A percentile compares a stretch with the other conserved stretches of the same genome.
Evolutionary conservation across 2,888 invertebrate genomes (phyloP).

Genomic region (Perizoma flavofasciatum): DNA sequence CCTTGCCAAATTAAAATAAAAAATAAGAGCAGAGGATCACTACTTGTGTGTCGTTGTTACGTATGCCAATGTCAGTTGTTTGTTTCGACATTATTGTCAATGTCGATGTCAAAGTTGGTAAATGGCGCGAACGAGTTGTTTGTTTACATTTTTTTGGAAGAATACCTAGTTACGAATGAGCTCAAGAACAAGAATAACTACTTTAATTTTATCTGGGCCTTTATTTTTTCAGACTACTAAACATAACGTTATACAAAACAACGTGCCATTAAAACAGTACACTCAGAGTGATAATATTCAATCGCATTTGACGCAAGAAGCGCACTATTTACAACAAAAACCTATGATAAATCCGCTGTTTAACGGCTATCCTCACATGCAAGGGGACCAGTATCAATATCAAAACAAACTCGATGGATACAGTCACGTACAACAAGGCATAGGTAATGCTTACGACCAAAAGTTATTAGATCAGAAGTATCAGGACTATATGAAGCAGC

Average conservation of each 20-base stretch:
- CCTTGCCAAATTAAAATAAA: no score
- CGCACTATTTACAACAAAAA: constrained; percentile 81
- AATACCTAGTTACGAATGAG: background rate
- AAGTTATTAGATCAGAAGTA: constrained; percentile 79
- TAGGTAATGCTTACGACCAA: constrained; percentile 77
- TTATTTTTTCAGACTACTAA: constrained; percentile 67
- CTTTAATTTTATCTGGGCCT: background rate
- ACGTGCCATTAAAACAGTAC: constrained; percentile 80
- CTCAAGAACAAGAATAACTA: background rate
- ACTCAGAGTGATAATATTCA: constrained; percentile 79
- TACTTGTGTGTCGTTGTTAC: no score
- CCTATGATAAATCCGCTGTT: constrained; percentile 79
- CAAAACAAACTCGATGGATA: constrained; percentile 71
- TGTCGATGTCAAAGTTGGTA: constrained; percentile 7
- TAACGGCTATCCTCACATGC: constrained; percentile 71
- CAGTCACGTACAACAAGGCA: constrained; percentile 76
- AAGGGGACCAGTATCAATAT: constrained; percentile 69
- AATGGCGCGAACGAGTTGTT: constrained; percentile 7
- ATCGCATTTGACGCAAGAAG: constrained; percentile 77
- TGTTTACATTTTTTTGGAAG: background rate
- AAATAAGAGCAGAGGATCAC: no score
- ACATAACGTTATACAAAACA: constrained; percentile 78
- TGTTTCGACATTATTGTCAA: background rate
- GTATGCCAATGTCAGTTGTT: background rate
- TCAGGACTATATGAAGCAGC: constrained; percentile 77